phyloP scores from a whole-genome alignment of 37 sponge, comb jelly and placozoan species.

The Crambe crambe region DNA sequence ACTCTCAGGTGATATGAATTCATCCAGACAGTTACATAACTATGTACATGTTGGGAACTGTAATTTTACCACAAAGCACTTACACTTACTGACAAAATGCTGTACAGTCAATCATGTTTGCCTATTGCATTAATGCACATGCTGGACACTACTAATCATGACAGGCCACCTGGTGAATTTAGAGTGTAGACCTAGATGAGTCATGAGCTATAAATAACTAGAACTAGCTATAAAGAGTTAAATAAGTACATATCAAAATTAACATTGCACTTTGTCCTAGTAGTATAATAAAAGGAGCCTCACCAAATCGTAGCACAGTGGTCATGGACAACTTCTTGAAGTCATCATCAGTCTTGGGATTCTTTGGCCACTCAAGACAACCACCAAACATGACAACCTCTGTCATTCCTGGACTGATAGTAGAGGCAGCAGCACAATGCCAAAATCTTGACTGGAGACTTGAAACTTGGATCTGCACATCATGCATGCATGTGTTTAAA shows the following conservation, averaged over 20 bases:
- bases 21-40: too few relatives aligned
- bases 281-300: background rate
- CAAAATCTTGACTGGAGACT: background rate
- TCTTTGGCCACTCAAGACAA: conserved; percentile 1
- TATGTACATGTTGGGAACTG: too few relatives aligned
- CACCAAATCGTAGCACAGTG: conserved; percentile 5
- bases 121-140: too few relatives aligned
- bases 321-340: background rate
- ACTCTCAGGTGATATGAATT: too few relatives aligned
- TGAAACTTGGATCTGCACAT: background rate
- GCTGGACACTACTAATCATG: too few relatives aligned
- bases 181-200: too few relatives aligned
- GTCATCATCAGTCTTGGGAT: conserved; percentile 9
- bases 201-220: too few relatives aligned
- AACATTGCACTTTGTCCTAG: background rate
- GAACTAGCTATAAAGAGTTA: too few relatives aligned
- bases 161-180: too few relatives aligned
- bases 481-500: background rate
- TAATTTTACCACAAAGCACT: too few relatives aligned
- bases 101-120: too few relatives aligned
- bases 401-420: background rate
- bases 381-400: conserved; percentile 24
- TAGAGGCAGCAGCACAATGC: conserved; percentile 7
- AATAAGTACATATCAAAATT: background rate
- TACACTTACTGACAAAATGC: too few relatives aligned